Evolutionary conservation across 92 coral and sea anemone species (phyloP), one percentile per base, ranked within the genome.

Genomic region (Palythoa caribaeorum): DNA sequence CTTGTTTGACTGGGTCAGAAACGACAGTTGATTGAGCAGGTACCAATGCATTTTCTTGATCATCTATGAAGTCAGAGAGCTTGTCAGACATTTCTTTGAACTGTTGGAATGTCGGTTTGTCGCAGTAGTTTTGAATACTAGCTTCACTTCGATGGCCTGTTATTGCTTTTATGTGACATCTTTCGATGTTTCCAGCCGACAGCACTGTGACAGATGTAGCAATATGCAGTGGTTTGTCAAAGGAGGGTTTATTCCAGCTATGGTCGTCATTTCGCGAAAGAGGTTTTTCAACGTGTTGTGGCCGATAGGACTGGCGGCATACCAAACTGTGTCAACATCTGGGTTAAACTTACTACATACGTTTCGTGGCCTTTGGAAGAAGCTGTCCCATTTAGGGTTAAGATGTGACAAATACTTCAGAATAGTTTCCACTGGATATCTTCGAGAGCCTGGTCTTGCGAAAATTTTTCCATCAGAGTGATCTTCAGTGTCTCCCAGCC

Each of bases 121-220:
- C 75, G 40, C 91, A 20, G 87, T 89, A 92, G 17, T 92, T 86
- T 84, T 92, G 47, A 37, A 86, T 92, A 9, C 90, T 89, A 13
- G 90, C 77, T 79, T 86, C 79, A 83, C 91, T 89, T 78, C 78
- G 88, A 73, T 90, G 90, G 36, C 93, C 91, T 14, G 93, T 87
- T 28, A 87, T 74, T 20, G 86, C 92, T 63, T 89, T 92, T 13
- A 89, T 92, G 72, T 85, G 84, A 73, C 81, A 86, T 73, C 69
- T 89, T 47, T 92, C 87, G 85, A 68, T 12, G 51, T 92, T 92
- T 47, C 85, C 88, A 11, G 90, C 90, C 8, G 91, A 86, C 47
- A 92, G 55, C 53, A 89, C 80, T 36, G 91, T 87, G 28, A 89
- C 86, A 1, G 90, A 89, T 79, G 90, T 86, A 12, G 91, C 92